Conservation (phyloP, 2,888 invertebrate species). For the Erebia aethiops region DNA sequence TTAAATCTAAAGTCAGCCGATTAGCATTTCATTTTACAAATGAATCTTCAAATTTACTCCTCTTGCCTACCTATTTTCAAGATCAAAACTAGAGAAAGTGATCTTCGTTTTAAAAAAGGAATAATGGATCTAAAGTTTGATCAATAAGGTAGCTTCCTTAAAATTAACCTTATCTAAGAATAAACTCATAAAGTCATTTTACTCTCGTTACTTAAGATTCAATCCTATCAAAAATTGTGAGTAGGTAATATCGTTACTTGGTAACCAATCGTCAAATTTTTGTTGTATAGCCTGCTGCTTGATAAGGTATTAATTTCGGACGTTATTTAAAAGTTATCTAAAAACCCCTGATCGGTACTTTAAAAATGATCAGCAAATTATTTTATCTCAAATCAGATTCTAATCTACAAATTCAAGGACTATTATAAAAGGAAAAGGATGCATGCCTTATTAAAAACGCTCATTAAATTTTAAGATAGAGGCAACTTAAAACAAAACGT, state of each 20-base stretch:
- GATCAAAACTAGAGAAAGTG: neutral
- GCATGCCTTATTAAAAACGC: neutral
- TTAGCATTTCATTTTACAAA: conserved; percentile 80
- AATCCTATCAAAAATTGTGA: too few relatives aligned
- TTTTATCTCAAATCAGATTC: too few relatives aligned
- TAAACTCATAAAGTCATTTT: neutral
- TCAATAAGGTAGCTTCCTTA: neutral
- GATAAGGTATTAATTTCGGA: too few relatives aligned
- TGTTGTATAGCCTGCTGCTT: too few relatives aligned
- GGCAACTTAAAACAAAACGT: conserved; percentile 7
- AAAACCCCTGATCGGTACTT: too few relatives aligned
- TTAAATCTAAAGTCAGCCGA: conserved; percentile 70
- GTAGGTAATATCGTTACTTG: too few relatives aligned
- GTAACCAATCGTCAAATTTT: too few relatives aligned
- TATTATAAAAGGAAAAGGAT: neutral
- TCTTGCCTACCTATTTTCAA: conserved; percentile 10
- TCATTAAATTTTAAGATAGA: conserved; percentile 3
- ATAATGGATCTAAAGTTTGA: neutral
- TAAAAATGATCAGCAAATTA: too few relatives aligned
- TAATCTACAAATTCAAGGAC: neutral
- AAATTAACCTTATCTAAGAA: neutral
- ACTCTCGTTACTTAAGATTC: too few relatives aligned
- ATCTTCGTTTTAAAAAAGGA: neutral
- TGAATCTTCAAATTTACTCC: conserved; percentile 59
- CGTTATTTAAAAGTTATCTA: too few relatives aligned